A percentile compares a stretch with the other conserved stretches of the same genome.
Conservation (phyloP, 2,797 vertebrate genomes). For the Gallinago stenura region DNA sequence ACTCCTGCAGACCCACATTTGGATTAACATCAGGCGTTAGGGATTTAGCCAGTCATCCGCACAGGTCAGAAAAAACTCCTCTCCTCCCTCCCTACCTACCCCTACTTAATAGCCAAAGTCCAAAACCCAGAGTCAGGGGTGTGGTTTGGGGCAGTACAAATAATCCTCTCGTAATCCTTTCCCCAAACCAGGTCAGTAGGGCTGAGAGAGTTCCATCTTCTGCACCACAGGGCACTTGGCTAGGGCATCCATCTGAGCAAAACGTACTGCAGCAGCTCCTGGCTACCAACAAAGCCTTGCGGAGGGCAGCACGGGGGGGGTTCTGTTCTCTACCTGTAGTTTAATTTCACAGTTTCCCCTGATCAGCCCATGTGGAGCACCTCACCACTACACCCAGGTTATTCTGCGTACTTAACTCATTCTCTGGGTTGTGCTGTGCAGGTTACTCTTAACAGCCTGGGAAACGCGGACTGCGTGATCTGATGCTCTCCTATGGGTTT, state of each 20-base stretch:
- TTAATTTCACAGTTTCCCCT: background rate
- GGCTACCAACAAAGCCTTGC: background rate
- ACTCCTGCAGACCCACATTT: background rate
- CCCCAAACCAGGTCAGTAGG: background rate
- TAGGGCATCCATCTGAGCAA: background rate
- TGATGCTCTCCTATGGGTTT: background rate
- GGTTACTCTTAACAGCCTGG: background rate
- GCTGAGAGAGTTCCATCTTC: background rate
- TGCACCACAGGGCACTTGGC: fast-evolving
- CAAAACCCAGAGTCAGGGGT: background rate
- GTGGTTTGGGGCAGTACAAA: background rate
- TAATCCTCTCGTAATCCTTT: background rate
- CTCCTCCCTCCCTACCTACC: background rate
- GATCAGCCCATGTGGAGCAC: background rate
- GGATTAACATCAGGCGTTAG: background rate
- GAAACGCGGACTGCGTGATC: background rate
- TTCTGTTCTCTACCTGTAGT: background rate
- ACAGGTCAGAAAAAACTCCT: background rate
- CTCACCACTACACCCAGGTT: background rate
- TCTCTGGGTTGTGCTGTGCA: background rate
- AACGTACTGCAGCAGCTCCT: background rate
- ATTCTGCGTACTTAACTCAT: background rate
- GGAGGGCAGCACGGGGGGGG: background rate
- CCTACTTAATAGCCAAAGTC: background rate
- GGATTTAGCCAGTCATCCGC: background rate